Base-by-base conservation (phyloP, 30 jellyfish, hydroid and myxozoan genomes). In the Catostylus mosaicus region DNA sequence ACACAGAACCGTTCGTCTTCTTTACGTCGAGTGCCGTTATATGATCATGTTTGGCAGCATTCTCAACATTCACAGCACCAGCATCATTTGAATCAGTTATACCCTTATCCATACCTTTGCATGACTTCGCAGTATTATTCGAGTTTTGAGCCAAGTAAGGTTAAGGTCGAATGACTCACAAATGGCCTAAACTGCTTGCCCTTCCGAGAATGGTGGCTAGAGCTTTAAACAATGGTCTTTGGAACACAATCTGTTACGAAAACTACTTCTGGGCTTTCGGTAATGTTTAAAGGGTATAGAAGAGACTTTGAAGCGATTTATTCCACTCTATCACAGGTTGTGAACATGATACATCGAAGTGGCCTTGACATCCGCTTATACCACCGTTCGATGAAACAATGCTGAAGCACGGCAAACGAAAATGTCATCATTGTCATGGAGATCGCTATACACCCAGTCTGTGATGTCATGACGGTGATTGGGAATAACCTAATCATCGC, bases 61-160 rank as follows among this genome's bases (percentile, higher is more conserved):
- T 43, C 50, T 61, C 73, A 6, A 8, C 57, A 3, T 31, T 31
- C 8, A 26, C 57, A 8, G 30, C 77, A 26, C 57, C n/a, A 65
- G 50, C 20, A 22, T 37, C 57, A 1, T 65, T 65, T 65, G 47
- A 37, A 65, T 65, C 77, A 31, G 54, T 65, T 27, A 29, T 65
- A 3, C 26, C 77, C 77, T 37, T 65, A 65, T 65, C 77, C 77
- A 65, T 65, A 43, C 77, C 77, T 65, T 65, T 22, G 77, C 77
- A 65, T 65, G 77, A 65, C 77, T 30, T 65, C 77, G 54, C 24
- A 50, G 20, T 9, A 5, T 50, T 50, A 16, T 50, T 10, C 14
- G 20, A 50, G 20, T 5, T 50, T 50, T 4, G 26, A 30, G 22
- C 57, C 54, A 9, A 27, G 18, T 3, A 50, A 18, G 24, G 63